Conservation (phyloP, 1,140 invertebrate species). For the Cydia amplana region DNA sequence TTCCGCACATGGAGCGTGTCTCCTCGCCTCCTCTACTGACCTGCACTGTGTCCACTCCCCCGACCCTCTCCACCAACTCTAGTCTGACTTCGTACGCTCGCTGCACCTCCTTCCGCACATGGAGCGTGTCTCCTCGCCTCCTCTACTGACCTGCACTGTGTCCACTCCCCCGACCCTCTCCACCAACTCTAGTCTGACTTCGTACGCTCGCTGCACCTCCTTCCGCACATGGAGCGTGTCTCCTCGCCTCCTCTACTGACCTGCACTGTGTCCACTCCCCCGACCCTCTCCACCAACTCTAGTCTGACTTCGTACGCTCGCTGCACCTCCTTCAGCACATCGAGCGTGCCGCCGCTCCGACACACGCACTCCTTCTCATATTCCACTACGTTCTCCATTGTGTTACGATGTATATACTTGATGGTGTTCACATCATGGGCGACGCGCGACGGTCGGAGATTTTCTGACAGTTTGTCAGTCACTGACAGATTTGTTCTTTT, state of each 20-base stretch:
- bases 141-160: constrained; percentile 50
- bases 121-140: no score
- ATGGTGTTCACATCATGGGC: not conserved
- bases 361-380: constrained; percentile 47
- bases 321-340: constrained; percentile 54
- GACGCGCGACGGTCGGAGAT: not conserved
- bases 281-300: constrained; percentile 41
- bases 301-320: constrained; percentile 53
- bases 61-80: no score
- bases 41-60: no score
- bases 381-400: constrained; percentile 49
- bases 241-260: no score
- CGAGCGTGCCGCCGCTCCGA: constrained; percentile 47
- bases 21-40: no score
- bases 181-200: no score
- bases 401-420: not conserved
- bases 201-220: no score
- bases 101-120: no score
- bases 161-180: constrained; percentile 38
- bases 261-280: constrained; percentile 43
- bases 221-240: no score
- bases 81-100: no score
- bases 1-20: no score
- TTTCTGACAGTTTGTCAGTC: not conserved
- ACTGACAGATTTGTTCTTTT: not conserved